These are phyloP conservation scores for Campopleginae sp. DNA, from an alignment of 2,888 invertebrate species.

Conservation along the genomic window DNA sequence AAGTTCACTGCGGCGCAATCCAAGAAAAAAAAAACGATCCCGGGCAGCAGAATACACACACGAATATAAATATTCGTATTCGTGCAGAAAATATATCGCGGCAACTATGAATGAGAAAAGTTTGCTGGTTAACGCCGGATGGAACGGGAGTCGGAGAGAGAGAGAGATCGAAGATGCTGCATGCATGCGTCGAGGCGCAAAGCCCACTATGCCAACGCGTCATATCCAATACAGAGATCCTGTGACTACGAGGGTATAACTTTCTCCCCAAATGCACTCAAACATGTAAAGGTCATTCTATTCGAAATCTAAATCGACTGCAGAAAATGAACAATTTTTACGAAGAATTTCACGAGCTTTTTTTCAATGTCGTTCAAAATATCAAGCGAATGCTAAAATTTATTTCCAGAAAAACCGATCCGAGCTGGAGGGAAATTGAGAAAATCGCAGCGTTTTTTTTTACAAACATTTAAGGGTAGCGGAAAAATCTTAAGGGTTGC, in stretches of 20 bases:
- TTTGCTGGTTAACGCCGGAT: slow-evolving; percentile 67
- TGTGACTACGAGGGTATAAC: slow-evolving; percentile 62
- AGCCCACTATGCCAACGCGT: slow-evolving; percentile 81
- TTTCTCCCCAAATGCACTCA: slow-evolving; percentile 18
- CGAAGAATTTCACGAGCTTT: not conserved
- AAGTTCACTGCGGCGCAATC: slow-evolving; percentile 9
- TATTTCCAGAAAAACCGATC: not conserved
- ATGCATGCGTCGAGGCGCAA: slow-evolving; percentile 81
- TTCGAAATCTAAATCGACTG: not conserved
- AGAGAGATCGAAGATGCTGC: slow-evolving; percentile 53
- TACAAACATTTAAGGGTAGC: not conserved
- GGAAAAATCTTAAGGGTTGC: not conserved
- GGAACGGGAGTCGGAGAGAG: slow-evolving; percentile 16
- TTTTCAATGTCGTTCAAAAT: not conserved
- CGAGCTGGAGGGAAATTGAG: not conserved
- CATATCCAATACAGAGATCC: slow-evolving; percentile 82
- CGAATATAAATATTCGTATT: slow-evolving; percentile 3
- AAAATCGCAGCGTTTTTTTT: not conserved
- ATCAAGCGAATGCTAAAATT: not conserved
- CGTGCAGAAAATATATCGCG: slow-evolving; percentile 15
- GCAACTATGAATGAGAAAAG: slow-evolving; percentile 70
- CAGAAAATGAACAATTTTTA: not conserved
- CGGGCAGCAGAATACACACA: slow-evolving; percentile 32
- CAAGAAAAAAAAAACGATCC: slow-evolving; percentile 27
- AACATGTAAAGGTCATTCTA: slow-evolving; percentile 15